Percentiles rank a stretch among this genome's conserved stretches.
Evolutionary conservation across 2,113 vertebrate genomes (phyloP).

Genomic region (Pelobates fuscus): DNA sequence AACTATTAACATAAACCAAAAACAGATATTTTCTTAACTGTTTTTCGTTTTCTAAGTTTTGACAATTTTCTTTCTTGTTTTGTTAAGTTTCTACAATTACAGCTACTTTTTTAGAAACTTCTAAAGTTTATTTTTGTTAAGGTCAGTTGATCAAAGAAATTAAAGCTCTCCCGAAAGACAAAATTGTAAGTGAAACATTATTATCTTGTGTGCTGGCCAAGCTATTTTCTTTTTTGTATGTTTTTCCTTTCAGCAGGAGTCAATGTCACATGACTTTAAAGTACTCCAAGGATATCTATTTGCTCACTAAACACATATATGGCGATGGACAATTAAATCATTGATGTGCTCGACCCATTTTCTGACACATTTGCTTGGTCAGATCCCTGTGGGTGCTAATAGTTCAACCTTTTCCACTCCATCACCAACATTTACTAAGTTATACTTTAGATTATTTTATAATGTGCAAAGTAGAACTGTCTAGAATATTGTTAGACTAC

Average conservation of each 20-base stretch:
- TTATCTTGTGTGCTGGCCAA: slow-evolving; percentile 5
- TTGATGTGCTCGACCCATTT: slow-evolving; percentile 5
- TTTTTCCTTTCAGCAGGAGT: slow-evolving; percentile 32
- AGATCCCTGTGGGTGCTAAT: not conserved
- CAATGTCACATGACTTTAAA: slow-evolving; percentile 32
- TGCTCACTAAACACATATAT: slow-evolving; percentile 29
- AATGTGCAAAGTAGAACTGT: no score
- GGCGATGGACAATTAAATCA: slow-evolving; percentile 18
- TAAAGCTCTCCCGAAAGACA: slow-evolving; percentile 13
- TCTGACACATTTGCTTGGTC: not conserved
- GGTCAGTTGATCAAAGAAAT: slow-evolving; percentile 20
- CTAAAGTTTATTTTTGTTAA: not conserved
- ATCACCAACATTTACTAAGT: not conserved
- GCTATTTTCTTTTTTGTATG: not conserved
- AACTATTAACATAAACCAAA: not conserved
- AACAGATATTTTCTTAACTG: no score
- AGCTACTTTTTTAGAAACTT: not conserved
- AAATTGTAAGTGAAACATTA: slow-evolving; percentile 7
- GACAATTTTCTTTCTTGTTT: not conserved
- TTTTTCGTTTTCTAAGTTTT: no score
- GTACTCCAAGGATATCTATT: slow-evolving; percentile 17
- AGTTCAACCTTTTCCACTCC: slow-evolving; percentile 1
- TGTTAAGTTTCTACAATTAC: not conserved
- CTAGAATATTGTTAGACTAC: no score
- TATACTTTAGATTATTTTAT: no score